Evolutionary conservation across 2,113 vertebrate species (phyloP), one percentile per base, ranked within the genome.

Genomic region (Cinclus cinclus): DNA sequence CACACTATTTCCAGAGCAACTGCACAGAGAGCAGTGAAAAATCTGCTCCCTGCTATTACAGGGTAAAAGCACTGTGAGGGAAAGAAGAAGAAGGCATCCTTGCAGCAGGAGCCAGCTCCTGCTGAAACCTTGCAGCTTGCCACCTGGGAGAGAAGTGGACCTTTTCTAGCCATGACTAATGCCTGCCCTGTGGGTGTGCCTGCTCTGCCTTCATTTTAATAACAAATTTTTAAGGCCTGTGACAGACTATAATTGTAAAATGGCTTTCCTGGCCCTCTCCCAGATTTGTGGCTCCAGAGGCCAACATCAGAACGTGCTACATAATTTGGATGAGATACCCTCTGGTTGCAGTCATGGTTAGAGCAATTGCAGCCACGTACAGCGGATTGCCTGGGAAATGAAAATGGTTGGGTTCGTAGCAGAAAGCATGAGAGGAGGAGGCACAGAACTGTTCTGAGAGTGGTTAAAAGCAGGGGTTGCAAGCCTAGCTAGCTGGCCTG

Each of bases 241-340:
- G 63, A 79, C 30, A 69, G 30, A 73, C 46, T 74, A 4, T 90
- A 92, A 87, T 83, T 85, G 52, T 59, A 90, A 96, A 97, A 95
- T 95, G 63, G 90, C 78, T 94, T 91, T 94, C 76, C 90, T 95
- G 94, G 93, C 90, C 28, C 33, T 88, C 41, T 56, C 80, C 87
- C 92, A 96, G 70, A 64, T 78, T 49, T 64, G 62, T 13, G 58
- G 83, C 69, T 89, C 44, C 74, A 75, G 77, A 92, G 65, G 65
- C 47, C 69, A 60, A 47, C 63, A 87, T 73, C 69, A 89, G 59
- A 92, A 94, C 2, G 30, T n/a, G 73, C 73, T 91, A 60, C 53
- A 41, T 68, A 71, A 92, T 94, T 93, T 89, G 73, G 80, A 87
- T 60, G 4, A 14, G 89, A 82, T 84, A 84, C 64, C 27, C 56